Evolutionary conservation across 2,797 vertebrate genomes (phyloP), one percentile per base, ranked within the genome.

Genomic region (Florisuga fusca): DNA sequence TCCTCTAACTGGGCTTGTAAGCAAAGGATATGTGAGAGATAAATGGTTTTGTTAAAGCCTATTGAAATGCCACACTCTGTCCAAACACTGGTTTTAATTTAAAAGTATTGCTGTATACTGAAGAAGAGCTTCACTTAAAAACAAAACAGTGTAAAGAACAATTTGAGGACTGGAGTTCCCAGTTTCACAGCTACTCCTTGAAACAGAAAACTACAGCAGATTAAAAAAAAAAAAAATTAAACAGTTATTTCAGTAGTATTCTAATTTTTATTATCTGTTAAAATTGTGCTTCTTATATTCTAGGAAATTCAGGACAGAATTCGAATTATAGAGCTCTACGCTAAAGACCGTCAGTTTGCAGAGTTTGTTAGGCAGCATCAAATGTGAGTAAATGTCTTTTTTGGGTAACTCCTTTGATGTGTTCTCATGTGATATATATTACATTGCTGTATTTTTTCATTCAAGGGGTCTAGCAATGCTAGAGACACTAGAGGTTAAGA

Each of bases 271-370:
- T 29, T 66, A 54, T 20, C 8, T 89, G 76, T 92, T 88, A 78
- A 43, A 72, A 36, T 55, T 74, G 8, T 74, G 8, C 84, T 73
- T 82, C 68, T 95, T 94, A 43, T 90, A 82, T 96, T 97, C 58
- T 92, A 99, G 99, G 99, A 99, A 98, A 99, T 99, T 98, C 99
- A 99, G 97, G 99, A 99, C 97, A 98, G 99, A 97, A 99, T 99
- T 97, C 98, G 98, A 92, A 99, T 99, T 97, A 98, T 99, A 96
- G 99, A 99, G 94, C 98, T 99, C 54, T 99, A 99, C 29, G 98
- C 99, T 66, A 99, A 98, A 93, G 99, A 99, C 94, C 98, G 98
- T 12, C 99, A 99, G 96, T 99, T 99, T 98, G 99, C 98, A 94
- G 99, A 99, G 95, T 99, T 99, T 89, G 98, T 99, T 84, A 98